Base-by-base conservation (phyloP, 2,888 invertebrate genomes). In the Acrobasis consociella region DNA sequence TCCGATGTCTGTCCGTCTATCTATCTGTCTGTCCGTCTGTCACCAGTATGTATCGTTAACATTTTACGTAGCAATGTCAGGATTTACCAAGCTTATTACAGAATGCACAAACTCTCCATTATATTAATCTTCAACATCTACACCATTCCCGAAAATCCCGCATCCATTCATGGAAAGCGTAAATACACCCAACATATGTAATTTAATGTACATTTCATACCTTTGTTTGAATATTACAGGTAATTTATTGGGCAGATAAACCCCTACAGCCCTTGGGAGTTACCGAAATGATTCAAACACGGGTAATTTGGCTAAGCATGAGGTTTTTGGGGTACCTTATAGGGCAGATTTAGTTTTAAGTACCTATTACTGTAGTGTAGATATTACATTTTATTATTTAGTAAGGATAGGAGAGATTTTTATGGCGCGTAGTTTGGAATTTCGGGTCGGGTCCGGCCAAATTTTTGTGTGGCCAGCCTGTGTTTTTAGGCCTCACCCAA, bases 301-400 rank as follows among this genome's bases (percentile, higher is more conserved):
- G 16, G 38, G 55, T 55, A 39, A 55, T 55, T 55, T 55, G 55
- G 38, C 39, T 55, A 55, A 55, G 55, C 55, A 55, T 16, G 55
- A 39, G 55, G 38, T 55, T 52, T 52, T 31, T 13, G 52, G 52
- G 52, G 31, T 31, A 10, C 31, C 7, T 31, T 46, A n/a, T 46
- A n/a, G 7, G n/a, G 46, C n/a, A 13, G n/a, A 46, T 46, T 31
- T 31, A 31, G 31, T 31, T 31, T 31, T 31, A 31, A 31, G 31
- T 31, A 31, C 31, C 31, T 31, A 31, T 31, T 31, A 31, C 31
- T 8, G 31, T 7, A 31, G 31, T 31, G 31, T 42, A 42, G 1
- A 2, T 11, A 42, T 11, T 42, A 11, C 13, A 42, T 42, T 10
- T 3, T 42, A 42, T 42, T 42, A 11, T 42, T 42, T 42, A 10